Conservation (phyloP, 2,113 vertebrate species). For the Gnathonemus longibarbis region DNA sequence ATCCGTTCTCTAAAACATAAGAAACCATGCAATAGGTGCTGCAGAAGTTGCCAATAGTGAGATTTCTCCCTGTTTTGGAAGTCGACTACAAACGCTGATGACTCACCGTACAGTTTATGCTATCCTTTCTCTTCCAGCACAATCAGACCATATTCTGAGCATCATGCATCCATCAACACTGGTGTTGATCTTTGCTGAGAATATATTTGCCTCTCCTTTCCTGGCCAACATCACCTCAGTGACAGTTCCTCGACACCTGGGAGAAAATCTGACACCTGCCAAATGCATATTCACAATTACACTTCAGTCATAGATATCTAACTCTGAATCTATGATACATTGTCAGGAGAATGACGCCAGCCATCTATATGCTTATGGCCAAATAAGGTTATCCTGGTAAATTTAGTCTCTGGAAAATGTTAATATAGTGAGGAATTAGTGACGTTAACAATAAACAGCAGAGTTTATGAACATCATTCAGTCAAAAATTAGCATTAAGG, state of each 20-base stretch:
- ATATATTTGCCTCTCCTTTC: neutral
- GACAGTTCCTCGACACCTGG: neutral
- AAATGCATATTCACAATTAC: slow-evolving; percentile 6
- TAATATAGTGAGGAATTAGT: neutral
- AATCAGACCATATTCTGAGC: neutral
- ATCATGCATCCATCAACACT: neutral
- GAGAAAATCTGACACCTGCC: slow-evolving; percentile 14
- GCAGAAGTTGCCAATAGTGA: neutral
- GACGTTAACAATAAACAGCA: neutral
- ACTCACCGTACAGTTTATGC: neutral
- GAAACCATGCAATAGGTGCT: neutral
- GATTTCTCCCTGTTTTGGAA: neutral
- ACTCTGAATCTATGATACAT: neutral
- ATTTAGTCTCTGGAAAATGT: neutral
- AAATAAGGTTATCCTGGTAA: neutral
- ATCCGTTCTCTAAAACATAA: neutral
- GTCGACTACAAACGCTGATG: neutral
- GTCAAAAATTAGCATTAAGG: neutral
- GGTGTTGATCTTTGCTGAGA: slow-evolving; percentile 1
- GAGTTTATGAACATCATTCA: neutral
- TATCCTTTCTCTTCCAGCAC: neutral
- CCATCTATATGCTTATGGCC: neutral
- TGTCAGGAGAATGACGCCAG: neutral
- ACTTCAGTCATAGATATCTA: slow-evolving; percentile 3
- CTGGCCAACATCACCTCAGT: neutral